A percentile compares a stretch with the other conserved stretches of the same genome.
These are phyloP conservation scores for Glaucidium brasilianum DNA, from an alignment of 2,113 vertebrate species.

Conservation along the genomic window DNA sequence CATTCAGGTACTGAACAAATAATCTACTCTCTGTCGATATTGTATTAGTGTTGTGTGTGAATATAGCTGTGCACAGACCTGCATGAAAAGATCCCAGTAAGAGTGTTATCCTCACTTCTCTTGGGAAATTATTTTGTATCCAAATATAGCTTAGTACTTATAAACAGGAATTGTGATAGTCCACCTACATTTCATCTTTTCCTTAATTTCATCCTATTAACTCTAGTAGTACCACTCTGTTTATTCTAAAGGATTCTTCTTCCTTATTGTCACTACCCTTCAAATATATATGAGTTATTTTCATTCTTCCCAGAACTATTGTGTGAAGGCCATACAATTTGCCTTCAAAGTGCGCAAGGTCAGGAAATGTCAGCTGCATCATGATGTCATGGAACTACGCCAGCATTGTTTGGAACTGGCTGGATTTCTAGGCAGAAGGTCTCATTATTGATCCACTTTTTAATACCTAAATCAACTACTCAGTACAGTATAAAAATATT, in stretches of 20 bases:
- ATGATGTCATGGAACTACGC: neutral
- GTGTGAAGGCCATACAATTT: neutral
- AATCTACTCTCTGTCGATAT: neutral
- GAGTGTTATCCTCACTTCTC: neutral
- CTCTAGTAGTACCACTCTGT: neutral
- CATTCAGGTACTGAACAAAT: neutral
- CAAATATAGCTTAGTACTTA: neutral
- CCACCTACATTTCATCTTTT: neutral
- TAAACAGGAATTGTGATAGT: neutral
- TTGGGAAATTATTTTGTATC: neutral
- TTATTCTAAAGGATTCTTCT: neutral
- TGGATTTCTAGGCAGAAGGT: neutral
- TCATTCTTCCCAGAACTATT: neutral
- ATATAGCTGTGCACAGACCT: neutral
- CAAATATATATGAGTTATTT: neutral
- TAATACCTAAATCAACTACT: constrained; percentile 7
- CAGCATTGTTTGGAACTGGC: neutral
- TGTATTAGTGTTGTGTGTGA: neutral
- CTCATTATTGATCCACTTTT: neutral
- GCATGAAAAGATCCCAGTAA: neutral
- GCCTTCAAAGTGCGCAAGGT: neutral
- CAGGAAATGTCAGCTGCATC: neutral
- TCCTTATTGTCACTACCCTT: neutral
- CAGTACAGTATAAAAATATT: neutral
- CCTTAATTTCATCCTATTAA: neutral